phyloP scores from a whole-genome alignment of 2,888 invertebrate species.

The Drosophila monieri region DNA sequence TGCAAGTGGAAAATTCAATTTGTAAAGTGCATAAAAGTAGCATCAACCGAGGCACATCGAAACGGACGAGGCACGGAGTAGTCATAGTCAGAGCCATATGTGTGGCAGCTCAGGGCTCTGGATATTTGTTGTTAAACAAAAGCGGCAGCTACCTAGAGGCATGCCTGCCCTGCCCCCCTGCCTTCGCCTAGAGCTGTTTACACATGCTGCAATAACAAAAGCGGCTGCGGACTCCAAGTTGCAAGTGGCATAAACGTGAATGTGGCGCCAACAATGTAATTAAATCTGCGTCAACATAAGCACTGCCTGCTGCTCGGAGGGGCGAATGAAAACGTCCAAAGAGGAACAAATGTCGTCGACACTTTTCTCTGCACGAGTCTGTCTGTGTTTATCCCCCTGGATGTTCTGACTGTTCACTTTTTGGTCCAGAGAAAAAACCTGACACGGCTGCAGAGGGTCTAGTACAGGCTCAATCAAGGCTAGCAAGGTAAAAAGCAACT shows the following conservation, averaged over 20 bases:
- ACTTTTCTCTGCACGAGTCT: conserved; percentile 14
- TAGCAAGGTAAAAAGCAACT: conserved; percentile 4
- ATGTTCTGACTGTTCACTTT: conserved; percentile 31
- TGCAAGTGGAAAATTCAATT: conserved; percentile 78
- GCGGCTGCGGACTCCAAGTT: conserved; percentile 48
- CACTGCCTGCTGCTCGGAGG: conserved; percentile 37
- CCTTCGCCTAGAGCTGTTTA: conserved; percentile 38
- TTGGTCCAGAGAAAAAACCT: conserved; percentile 3
- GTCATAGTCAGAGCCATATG: conserved; percentile 50
- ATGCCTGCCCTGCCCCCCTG: background rate
- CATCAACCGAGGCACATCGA: conserved; percentile 40
- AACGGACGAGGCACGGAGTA: conserved; percentile 18
- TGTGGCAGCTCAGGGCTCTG: conserved; percentile 51
- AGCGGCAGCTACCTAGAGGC: conserved; percentile 49
- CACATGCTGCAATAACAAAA: conserved; percentile 49
- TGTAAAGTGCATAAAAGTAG: conserved; percentile 76
- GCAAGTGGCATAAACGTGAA: conserved; percentile 60
- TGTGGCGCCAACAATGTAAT: conserved; percentile 73
- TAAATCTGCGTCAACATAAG: conserved; percentile 75
- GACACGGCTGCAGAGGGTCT: background rate
- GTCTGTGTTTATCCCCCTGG: conserved; percentile 5
- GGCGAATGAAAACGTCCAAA: conserved; percentile 32
- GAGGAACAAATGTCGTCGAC: conserved; percentile 24
- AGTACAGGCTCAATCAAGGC: conserved; percentile 1
- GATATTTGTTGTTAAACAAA: conserved; percentile 73